A percentile compares a stretch with the other conserved stretches of the same genome.
Conservation (phyloP, 2,888 invertebrate genomes). For the Thereva unica region DNA sequence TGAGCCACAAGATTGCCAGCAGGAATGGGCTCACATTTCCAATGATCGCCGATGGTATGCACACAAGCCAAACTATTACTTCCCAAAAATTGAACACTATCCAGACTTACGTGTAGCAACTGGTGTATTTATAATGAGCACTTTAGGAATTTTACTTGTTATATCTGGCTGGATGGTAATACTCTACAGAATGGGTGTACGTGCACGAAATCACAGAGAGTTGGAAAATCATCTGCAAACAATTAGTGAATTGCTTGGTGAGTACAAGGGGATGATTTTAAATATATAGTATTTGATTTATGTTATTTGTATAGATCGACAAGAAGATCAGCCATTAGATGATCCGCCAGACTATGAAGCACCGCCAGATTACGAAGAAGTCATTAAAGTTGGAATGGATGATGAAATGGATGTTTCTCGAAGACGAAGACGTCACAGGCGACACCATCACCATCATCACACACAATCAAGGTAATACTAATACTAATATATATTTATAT, state of each 20-base stretch:
- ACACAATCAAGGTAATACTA: conserved; percentile 9
- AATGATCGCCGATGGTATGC: conserved; percentile 66
- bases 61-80: conserved; percentile 72
- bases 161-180: conserved; percentile 67
- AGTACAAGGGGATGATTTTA: conserved; percentile 2
- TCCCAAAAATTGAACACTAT: conserved; percentile 69
- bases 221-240: conserved; percentile 70
- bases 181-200: conserved; percentile 66
- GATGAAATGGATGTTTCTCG: conserved; percentile 53
- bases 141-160: conserved; percentile 65
- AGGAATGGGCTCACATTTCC: conserved; percentile 62
- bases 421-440: not conserved
- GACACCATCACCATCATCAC: conserved; percentile 39
- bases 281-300: conserved; percentile 1
- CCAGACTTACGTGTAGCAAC: conserved; percentile 69
- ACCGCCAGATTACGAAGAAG: conserved; percentile 72
- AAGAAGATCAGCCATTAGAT: conserved; percentile 55
- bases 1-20: conserved; percentile 66
- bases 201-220: conserved; percentile 66
- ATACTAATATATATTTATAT: not conserved
- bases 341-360: conserved; percentile 73
- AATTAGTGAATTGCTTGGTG: conserved; percentile 70
- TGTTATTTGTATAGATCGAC: conserved; percentile 59
- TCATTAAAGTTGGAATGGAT: conserved; percentile 63
- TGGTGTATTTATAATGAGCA: conserved; percentile 67